Evolutionary conservation across 2,113 vertebrate genomes (phyloP).

Genomic region (Carollia perspicillata): DNA sequence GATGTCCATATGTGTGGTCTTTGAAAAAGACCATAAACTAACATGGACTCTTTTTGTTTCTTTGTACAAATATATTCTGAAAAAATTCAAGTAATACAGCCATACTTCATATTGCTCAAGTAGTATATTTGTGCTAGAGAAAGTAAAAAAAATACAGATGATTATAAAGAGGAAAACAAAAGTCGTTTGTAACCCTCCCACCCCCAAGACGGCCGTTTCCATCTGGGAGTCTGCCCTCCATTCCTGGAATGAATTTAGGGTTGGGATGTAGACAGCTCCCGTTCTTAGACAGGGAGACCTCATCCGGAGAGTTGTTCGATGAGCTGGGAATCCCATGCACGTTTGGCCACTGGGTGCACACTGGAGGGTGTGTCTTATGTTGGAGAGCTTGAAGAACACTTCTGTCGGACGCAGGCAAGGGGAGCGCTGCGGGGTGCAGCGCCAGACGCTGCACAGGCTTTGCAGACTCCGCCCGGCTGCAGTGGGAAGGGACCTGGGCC

Average conservation of each 20-base stretch:
- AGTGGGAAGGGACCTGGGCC: not conserved
- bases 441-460: not conserved
- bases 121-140: not conserved
- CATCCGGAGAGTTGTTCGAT: not conserved
- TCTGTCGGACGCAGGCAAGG: not conserved
- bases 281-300: not conserved
- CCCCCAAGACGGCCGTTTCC: not conserved
- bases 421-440: not conserved
- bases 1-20: not conserved
- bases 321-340: not conserved
- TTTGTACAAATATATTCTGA: not conserved
- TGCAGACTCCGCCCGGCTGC: not conserved
- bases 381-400: not conserved
- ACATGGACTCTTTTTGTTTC: not conserved
- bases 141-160: not conserved
- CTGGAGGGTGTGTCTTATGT: not conserved
- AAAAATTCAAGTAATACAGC: not conserved
- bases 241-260: not conserved
- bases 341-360: not conserved
- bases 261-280: not conserved
- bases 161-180: constrained; percentile 13
- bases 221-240: not conserved
- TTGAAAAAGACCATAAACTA: not conserved
- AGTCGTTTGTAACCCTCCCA: not conserved
- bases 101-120: not conserved